These are phyloP conservation scores for Beroe forskalii DNA, from an alignment of 37 sponge, comb jelly and placozoan species.

Conservation along the genomic window DNA sequence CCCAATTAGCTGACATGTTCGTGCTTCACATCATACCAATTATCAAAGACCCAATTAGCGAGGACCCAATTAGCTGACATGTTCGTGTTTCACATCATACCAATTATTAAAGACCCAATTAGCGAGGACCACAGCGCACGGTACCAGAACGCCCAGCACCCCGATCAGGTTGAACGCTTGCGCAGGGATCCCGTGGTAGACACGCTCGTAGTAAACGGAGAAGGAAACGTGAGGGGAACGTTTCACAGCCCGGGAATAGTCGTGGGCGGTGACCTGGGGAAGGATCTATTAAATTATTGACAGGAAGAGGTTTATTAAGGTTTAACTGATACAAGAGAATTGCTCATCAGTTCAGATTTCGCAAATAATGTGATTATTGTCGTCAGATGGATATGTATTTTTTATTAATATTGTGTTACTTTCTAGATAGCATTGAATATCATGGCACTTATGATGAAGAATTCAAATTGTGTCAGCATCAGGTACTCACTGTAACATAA, in stretches of 20 bases:
- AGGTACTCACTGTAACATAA: slow-evolving; percentile 34
- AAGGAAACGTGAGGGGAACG: slow-evolving; percentile 26
- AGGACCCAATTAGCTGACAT: slow-evolving; percentile 29
- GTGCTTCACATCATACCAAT: slow-evolving; percentile 38
- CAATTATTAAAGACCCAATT: slow-evolving; percentile 44
- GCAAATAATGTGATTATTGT: too few relatives aligned
- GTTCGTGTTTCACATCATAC: slow-evolving; percentile 46
- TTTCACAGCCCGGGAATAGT: background rate
- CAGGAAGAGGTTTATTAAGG: too few relatives aligned
- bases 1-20: slow-evolving; percentile 41
- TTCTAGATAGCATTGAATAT: too few relatives aligned
- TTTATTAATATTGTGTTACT: too few relatives aligned
- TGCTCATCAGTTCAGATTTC: too few relatives aligned
- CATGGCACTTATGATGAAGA: too few relatives aligned
- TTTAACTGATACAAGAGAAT: too few relatives aligned
- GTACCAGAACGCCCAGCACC: background rate
- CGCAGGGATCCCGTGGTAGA: slow-evolving; percentile 39
- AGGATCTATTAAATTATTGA: too few relatives aligned
- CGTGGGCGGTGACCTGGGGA: slow-evolving; percentile 47
- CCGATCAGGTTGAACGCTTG: slow-evolving; percentile 44
- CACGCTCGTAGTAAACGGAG: slow-evolving; percentile 31
- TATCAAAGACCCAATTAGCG: slow-evolving; percentile 5
- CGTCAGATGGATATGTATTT: too few relatives aligned
- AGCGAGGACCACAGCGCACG: background rate
- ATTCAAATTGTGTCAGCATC: too few relatives aligned